Conservation (phyloP, 2,888 invertebrate genomes). For the Cynaeus angustus region DNA sequence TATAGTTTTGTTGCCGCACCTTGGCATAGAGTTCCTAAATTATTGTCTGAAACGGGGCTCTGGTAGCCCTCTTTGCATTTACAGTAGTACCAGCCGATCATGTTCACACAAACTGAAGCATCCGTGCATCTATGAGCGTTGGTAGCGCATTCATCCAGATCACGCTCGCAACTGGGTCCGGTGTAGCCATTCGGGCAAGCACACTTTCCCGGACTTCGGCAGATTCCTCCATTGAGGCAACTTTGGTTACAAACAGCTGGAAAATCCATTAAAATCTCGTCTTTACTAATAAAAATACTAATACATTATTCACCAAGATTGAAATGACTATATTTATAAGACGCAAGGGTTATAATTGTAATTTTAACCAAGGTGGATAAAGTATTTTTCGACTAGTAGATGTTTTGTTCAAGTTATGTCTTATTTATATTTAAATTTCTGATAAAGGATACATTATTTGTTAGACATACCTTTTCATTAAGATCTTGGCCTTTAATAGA, state of each 20-base stretch:
- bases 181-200: slow-evolving; percentile 87
- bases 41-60: slow-evolving; percentile 75
- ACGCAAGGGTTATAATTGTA: no score
- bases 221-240: slow-evolving; percentile 89
- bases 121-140: slow-evolving; percentile 82
- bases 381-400: no score
- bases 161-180: slow-evolving; percentile 88
- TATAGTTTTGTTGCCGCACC: slow-evolving; percentile 70
- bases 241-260: slow-evolving; percentile 87
- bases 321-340: no score
- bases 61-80: slow-evolving; percentile 87
- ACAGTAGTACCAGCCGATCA: slow-evolving; percentile 93
- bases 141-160: slow-evolving; percentile 88
- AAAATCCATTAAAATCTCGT: slow-evolving; percentile 54
- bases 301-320: no score
- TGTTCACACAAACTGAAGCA: slow-evolving; percentile 88
- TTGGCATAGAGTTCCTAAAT: slow-evolving; percentile 77
- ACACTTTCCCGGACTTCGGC: slow-evolving; percentile 85
- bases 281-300: neutral
- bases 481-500: no score
- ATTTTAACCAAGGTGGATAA: no score
- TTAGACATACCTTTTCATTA: no score
- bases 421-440: no score
- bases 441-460: no score
- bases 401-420: no score